These are phyloP conservation scores for Sebastes matsubarae DNA, from an alignment of 2,797 vertebrate species.

Conservation along the genomic window DNA sequence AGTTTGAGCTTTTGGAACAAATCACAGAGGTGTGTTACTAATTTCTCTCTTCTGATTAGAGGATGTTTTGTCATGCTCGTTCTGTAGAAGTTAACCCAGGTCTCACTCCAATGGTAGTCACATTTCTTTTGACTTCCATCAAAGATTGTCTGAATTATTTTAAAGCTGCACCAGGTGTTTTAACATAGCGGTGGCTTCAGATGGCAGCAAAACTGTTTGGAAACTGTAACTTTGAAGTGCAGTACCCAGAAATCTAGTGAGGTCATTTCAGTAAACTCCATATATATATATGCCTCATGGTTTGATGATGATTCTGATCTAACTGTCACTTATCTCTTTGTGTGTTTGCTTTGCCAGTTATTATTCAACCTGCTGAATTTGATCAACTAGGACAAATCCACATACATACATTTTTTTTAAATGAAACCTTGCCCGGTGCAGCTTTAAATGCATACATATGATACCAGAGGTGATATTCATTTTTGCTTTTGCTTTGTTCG, in stretches of 20 bases:
- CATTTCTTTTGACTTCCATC: not conserved
- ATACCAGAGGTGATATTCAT: not conserved
- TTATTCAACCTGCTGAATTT: not conserved
- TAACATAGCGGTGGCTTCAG: not conserved
- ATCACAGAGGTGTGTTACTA: constrained; percentile 84
- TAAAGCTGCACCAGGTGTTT: constrained; percentile 12
- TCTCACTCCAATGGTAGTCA: not conserved
- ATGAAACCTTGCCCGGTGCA: not conserved
- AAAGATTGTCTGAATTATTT: not conserved
- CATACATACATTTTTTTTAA: not conserved
- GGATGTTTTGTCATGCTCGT: not conserved
- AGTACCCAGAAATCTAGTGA: not conserved
- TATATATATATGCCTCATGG: not conserved
- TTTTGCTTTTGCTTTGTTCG: constrained; percentile 4
- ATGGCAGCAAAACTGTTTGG: not conserved
- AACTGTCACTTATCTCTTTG: not conserved
- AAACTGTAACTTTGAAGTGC: not conserved
- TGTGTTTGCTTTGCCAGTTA: not conserved
- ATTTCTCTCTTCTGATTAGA: not conserved
- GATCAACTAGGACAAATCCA: not conserved
- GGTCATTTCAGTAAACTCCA: not conserved
- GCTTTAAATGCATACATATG: constrained; percentile 9
- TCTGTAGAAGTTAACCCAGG: not conserved
- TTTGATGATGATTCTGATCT: not conserved
- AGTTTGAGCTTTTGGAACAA: constrained; percentile 87